These are phyloP conservation scores for Venustaconcha ellipsiformis DNA, from an alignment of 1,140 invertebrate genomes.

Conservation along the genomic window DNA sequence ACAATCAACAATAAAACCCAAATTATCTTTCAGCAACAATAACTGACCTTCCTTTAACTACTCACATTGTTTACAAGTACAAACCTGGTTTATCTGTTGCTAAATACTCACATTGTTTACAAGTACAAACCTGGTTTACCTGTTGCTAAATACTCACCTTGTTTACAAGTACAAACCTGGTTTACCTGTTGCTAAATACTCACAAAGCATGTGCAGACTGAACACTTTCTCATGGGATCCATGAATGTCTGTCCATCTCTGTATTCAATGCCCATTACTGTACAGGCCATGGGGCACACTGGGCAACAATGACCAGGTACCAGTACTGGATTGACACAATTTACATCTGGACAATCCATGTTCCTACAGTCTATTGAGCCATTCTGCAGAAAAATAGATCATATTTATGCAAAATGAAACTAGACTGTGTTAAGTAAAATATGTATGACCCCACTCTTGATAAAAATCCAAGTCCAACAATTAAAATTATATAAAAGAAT, in stretches of 20 bases:
- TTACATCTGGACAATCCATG: slow-evolving; percentile 45
- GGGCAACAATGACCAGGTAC: slow-evolving; percentile 62
- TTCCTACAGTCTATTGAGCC: slow-evolving; percentile 43
- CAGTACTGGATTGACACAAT: slow-evolving; percentile 52
- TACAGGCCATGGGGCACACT: slow-evolving; percentile 50
- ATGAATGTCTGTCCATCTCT: slow-evolving; percentile 55
- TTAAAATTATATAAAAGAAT: background rate
- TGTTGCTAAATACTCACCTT: too few relatives aligned
- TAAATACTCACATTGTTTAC: slow-evolving; percentile 38
- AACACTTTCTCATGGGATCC: slow-evolving; percentile 51
- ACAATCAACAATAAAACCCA: too few relatives aligned
- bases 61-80: too few relatives aligned
- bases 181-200: slow-evolving; percentile 7
- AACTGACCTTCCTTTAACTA: too few relatives aligned
- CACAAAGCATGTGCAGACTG: slow-evolving; percentile 55
- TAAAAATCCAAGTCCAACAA: background rate
- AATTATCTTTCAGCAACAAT: too few relatives aligned
- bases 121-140: too few relatives aligned
- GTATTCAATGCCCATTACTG: slow-evolving; percentile 49
- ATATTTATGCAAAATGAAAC: too few relatives aligned
- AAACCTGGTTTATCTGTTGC: too few relatives aligned
- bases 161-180: too few relatives aligned
- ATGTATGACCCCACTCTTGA: too few relatives aligned
- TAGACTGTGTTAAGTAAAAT: too few relatives aligned
- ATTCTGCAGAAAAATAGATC: slow-evolving; percentile 28